Conservation (phyloP, 1,140 invertebrate genomes). For the Heliothis virescens region DNA sequence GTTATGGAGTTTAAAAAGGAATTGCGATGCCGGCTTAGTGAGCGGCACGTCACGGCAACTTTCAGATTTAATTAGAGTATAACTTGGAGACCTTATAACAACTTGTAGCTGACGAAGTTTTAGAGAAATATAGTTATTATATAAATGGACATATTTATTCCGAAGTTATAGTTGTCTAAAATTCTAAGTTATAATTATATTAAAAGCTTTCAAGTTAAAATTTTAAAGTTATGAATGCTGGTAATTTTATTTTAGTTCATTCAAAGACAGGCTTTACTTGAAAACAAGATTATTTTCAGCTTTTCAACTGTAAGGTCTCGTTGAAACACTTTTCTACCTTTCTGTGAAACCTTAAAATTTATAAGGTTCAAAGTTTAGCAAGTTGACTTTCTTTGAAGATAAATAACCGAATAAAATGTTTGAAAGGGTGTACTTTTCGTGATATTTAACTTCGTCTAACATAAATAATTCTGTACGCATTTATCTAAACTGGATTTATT, state of each 20-base stretch:
- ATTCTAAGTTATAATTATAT: not conserved
- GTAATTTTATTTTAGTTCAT: not conserved
- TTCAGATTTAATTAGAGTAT: constrained; percentile 77
- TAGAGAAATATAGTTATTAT: not conserved
- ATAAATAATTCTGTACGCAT: not conserved
- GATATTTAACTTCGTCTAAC: not conserved
- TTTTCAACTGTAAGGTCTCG: constrained; percentile 10
- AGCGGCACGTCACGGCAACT: constrained; percentile 68
- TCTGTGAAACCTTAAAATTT: constrained; percentile 6
- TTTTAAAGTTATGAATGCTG: constrained; percentile 7
- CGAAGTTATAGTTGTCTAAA: not conserved
- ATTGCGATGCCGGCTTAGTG: constrained; percentile 72
- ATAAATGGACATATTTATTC: not conserved
- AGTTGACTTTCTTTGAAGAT: not conserved
- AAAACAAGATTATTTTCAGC: constrained; percentile 16
- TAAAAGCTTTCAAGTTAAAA: constrained; percentile 9
- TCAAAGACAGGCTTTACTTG: constrained; percentile 2
- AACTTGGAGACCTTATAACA: constrained; percentile 44
- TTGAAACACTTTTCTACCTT: not conserved
- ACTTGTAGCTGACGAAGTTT: constrained; percentile 15
- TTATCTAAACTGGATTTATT: no score
- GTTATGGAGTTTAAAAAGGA: constrained; percentile 81
- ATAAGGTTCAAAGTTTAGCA: not conserved
- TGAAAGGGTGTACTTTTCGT: not conserved
- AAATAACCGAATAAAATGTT: not conserved